Base-by-base conservation (phyloP, 2,797 vertebrate genomes). In the Gobio occitaniae region DNA sequence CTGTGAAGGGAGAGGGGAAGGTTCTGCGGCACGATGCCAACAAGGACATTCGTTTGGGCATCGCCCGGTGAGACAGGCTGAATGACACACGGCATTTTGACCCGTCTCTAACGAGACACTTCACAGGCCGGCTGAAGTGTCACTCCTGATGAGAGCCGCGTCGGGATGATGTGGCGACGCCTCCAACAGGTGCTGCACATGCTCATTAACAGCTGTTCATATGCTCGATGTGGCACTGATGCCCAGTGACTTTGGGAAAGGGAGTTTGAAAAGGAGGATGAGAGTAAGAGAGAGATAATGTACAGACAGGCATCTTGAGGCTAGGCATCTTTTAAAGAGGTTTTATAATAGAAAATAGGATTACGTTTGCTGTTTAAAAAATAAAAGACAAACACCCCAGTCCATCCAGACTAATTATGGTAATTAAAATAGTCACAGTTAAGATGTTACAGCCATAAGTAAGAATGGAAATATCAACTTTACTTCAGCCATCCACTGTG, bases 91-190 rank as follows among this genome's bases (percentile, higher is more conserved):
- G 19, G 83, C 63, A 83, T 86, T 86, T 65, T 69, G 83, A 83
- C 85, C 77, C 65, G 21, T 25, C 48, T 4, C 83, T 89, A 88
- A 89, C 87, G 85, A 88, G 83, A 84, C 68, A 38, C 68, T 48
- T 74, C 84, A 83, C 29, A 79, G 75, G 76, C 41, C 25, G 2
- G 44, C 69, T 68, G 38, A 65, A 76, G 74, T 79, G 85, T 85
- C 86, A 41, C 65, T 80, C 68, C 66, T 86, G 75, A 88, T 89
- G 75, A 88, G 65, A 85, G 66, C 5, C 25, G 16, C 56, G 68
- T 47, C 59, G 56, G 84, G 75, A 68, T 78, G 72, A 86, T 48
- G 44, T 10, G 50, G 80, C 1, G 38, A 80, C 56, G 16, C 76
- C 36, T 79, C 82, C 82, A 85, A 82, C 86, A 86, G 86, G 84